phyloP scores from a whole-genome alignment of 2,113 vertebrate genomes.

The Cyanoramphus novaezelandiae region DNA sequence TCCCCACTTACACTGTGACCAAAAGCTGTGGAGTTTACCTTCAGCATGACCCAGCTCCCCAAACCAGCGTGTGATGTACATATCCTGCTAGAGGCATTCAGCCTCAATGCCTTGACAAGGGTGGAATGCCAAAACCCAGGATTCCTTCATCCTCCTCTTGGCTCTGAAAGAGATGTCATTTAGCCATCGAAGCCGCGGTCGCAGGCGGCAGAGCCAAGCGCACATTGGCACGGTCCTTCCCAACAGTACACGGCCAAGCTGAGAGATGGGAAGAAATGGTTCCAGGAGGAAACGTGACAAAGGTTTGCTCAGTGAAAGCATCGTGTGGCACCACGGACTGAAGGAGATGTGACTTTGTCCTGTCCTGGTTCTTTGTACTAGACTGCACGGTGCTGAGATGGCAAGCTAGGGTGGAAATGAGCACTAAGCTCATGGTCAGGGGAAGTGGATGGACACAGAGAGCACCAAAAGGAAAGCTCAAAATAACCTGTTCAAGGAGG shows the following conservation, averaged over 20 bases:
- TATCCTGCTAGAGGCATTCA: not conserved
- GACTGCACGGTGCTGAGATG: rapidly evolving
- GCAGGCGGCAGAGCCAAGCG: not conserved
- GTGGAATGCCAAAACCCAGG: not conserved
- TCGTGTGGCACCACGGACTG: rapidly evolving
- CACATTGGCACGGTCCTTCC: not conserved
- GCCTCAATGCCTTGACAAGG: not conserved
- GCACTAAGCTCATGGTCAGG: not conserved
- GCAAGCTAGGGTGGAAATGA: not conserved
- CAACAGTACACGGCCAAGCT: not conserved
- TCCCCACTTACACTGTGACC: no score
- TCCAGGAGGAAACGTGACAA: not conserved
- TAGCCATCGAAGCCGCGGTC: not conserved
- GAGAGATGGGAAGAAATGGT: not conserved
- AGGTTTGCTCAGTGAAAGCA: not conserved
- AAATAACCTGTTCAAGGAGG: not conserved
- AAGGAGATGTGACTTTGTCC: rapidly evolving
- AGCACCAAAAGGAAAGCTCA: not conserved
- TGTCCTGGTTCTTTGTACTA: not conserved
- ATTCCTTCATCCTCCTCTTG: not conserved
- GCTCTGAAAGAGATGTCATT: not conserved
- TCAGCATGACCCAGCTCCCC: not conserved
- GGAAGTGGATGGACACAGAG: not conserved
- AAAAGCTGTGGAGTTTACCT: not conserved
- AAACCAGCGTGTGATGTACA: not conserved